phyloP scores from a whole-genome alignment of 2,888 invertebrate genomes.

The Caenorhabditis uteleia region DNA sequence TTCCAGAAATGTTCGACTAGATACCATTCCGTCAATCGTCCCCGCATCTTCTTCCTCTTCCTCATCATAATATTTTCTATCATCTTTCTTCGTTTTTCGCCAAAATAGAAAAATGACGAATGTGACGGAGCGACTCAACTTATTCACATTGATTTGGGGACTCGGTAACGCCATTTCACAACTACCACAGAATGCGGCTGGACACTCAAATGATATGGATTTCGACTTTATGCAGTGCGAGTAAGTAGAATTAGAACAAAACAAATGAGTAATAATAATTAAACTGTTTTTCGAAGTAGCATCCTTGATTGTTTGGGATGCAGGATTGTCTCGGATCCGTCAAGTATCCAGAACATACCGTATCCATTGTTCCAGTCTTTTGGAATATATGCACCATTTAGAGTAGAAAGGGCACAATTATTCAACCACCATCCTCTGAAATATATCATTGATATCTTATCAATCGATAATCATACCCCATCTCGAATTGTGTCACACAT shows the following conservation, averaged over 20 bases:
- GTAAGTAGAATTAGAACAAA: slow-evolving; percentile 1
- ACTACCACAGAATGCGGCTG: slow-evolving; percentile 13
- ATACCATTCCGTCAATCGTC: no score
- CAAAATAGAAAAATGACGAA: slow-evolving; percentile 26
- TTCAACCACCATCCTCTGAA: slow-evolving; percentile 64
- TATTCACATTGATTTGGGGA: slow-evolving; percentile 47
- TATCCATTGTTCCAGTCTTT: slow-evolving; percentile 56
- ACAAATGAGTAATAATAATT: background rate
- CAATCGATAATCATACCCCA: slow-evolving; percentile 46
- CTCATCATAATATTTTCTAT: slow-evolving; percentile 4
- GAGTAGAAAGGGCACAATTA: slow-evolving; percentile 55
- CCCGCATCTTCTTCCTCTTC: background rate
- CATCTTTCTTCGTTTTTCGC: background rate
- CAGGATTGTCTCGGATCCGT: slow-evolving; percentile 46
- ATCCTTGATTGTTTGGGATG: slow-evolving; percentile 54
- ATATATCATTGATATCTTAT: background rate
- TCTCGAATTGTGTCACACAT: slow-evolving; percentile 55
- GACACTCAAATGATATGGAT: slow-evolving; percentile 17
- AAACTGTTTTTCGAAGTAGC: slow-evolving; percentile 35
- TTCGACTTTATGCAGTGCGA: slow-evolving; percentile 34
- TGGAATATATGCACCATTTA: slow-evolving; percentile 60
- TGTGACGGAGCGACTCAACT: slow-evolving; percentile 32
- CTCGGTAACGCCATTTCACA: slow-evolving; percentile 35
- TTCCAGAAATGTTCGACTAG: no score
- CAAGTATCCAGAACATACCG: slow-evolving; percentile 56